These are phyloP conservation scores for Zaprionus vittiger DNA, from an alignment of 1,140 invertebrate genomes.

Conservation along the genomic window DNA sequence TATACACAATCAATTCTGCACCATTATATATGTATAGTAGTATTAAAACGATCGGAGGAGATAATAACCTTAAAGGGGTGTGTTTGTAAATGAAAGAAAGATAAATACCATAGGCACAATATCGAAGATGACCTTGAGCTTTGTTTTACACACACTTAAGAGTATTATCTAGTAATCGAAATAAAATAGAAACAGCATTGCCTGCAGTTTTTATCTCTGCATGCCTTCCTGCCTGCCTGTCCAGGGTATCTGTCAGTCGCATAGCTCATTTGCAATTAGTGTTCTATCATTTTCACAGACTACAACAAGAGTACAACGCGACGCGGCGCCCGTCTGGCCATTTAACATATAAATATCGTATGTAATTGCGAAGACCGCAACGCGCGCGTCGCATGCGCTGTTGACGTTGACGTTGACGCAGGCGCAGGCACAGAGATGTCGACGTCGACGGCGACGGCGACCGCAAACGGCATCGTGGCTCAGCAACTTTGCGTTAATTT, in stretches of 20 bases:
- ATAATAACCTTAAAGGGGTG: too few species aligned
- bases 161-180: not conserved
- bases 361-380: slow-evolving; percentile 68
- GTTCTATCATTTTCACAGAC: slow-evolving; percentile 55
- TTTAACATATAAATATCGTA: slow-evolving; percentile 80
- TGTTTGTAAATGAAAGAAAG: not conserved
- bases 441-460: slow-evolving; percentile 2
- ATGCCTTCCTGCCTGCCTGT: not conserved
- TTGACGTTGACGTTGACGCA: slow-evolving; percentile 4
- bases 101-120: not conserved
- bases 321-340: slow-evolving; percentile 72
- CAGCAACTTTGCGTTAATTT: slow-evolving; percentile 78
- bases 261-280: not conserved
- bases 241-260: not conserved
- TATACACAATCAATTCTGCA: too few species aligned
- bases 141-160: not conserved
- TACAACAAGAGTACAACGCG: slow-evolving; percentile 16
- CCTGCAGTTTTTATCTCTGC: not conserved
- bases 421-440: slow-evolving; percentile 4
- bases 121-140: not conserved
- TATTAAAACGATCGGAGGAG: too few species aligned
- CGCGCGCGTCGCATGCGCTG: slow-evolving; percentile 15
- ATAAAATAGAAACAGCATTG: too few species aligned
- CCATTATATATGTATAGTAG: too few species aligned
- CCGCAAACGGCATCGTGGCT: slow-evolving; percentile 47